These are phyloP conservation scores for Trachymyrmex septentrionalis DNA, from an alignment of 1,140 invertebrate genomes.

Conservation along the genomic window DNA sequence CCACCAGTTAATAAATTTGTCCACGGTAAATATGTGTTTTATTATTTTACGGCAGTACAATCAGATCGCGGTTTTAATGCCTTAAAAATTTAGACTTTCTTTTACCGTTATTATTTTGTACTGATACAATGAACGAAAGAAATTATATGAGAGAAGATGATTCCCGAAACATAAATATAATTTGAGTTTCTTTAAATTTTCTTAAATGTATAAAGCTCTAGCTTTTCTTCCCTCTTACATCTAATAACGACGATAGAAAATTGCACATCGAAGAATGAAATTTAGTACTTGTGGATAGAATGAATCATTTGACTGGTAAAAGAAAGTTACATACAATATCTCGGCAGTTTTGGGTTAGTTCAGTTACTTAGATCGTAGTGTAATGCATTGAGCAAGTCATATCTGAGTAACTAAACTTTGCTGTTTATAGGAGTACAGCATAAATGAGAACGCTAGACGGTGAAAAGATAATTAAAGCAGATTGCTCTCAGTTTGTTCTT, in stretches of 20 bases:
- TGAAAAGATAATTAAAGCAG: slow-evolving; percentile 50
- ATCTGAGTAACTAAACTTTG: slow-evolving; percentile 81
- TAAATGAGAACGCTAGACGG: slow-evolving; percentile 76
- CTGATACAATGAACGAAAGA: slow-evolving; percentile 61
- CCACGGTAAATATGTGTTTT: slow-evolving; percentile 68
- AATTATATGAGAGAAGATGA: slow-evolving; percentile 51
- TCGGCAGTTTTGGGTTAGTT: slow-evolving; percentile 80
- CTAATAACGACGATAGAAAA: slow-evolving; percentile 45
- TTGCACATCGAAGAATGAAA: slow-evolving; percentile 59
- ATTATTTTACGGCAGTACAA: slow-evolving; percentile 79
- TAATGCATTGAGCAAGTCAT: slow-evolving; percentile 67
- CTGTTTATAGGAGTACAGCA: slow-evolving; percentile 76
- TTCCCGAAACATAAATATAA: slow-evolving; percentile 51
- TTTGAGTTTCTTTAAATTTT: slow-evolving; percentile 30
- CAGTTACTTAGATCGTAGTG: slow-evolving; percentile 78
- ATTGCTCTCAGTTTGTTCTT: slow-evolving; percentile 34
- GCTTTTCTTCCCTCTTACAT: slow-evolving; percentile 1
- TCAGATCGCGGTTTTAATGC: slow-evolving; percentile 73
- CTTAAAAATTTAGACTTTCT: slow-evolving; percentile 75
- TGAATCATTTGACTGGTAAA: slow-evolving; percentile 68
- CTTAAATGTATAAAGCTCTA: slow-evolving; percentile 58
- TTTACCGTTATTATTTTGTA: slow-evolving; percentile 72
- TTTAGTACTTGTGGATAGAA: slow-evolving; percentile 36
- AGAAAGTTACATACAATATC: slow-evolving; percentile 75
- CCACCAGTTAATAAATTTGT: slow-evolving; percentile 72